Base-by-base conservation (phyloP, 92 coral and sea anemone species). In the Palythoa grandiflora region DNA sequence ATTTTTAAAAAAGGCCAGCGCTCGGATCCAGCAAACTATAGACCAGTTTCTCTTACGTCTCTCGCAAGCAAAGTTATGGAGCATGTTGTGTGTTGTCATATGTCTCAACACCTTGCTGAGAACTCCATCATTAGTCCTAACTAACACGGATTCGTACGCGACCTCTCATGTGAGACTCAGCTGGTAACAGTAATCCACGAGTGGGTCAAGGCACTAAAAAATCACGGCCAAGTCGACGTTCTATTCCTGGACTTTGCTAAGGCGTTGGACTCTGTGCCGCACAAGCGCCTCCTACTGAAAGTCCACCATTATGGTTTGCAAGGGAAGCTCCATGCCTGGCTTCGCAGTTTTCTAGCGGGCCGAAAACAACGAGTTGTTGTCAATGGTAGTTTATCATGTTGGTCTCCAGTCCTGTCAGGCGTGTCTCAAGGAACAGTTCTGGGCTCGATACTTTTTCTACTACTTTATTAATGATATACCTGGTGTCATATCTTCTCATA, bases 271-370 rank as follows among this genome's bases (percentile, higher is more conserved):
- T 28, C 28, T 28, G 28, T 28, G 28, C 28, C 28, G 28, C 28
- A 28, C 55, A 11, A 51, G 11, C 55, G 84, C 7, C 57, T 75
- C 19, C 38, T 77, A 59, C 47, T 51, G 48, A 76, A 87, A 83
- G 90, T 55, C 60, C 38, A 65, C 75, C 66, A 87, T 61, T 87
- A 77, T 73, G 90, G 85, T 71, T 65, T 87, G 10, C 90, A 70
- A 47, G 81, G 90, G 71, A 88, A 88, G 77, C 52, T 57, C 51
- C 79, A 80, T 15, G 81, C 35, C 60, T 80, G 90, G 87, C 83
- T 79, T 48, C 61, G 54, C 65, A 59, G 37, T 39, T 79, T 79
- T 88, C 66, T 88, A 19, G 52, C 68, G 50, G 87, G 68, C 44
- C 87, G 83, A 36, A 17, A 74, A 68, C 87, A 88, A 28, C 74